Evolutionary conservation across 2,113 vertebrate species (phyloP).

Genomic region (Centropristis striata): DNA sequence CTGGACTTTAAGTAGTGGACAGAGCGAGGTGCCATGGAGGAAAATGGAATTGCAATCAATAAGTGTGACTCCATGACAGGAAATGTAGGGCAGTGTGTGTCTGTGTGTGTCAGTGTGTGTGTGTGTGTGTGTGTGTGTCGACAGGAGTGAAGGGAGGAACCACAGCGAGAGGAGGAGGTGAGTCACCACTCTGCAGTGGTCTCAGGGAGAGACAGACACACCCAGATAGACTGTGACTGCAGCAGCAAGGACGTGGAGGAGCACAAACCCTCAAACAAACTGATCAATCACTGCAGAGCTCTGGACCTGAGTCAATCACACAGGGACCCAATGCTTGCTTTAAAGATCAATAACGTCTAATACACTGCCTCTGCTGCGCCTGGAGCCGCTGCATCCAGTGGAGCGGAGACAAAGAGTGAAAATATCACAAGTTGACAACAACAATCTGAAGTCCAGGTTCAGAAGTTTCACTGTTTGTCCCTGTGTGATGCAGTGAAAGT

Average conservation of each 20-base stretch:
- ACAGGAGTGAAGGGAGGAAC: conserved; percentile 51
- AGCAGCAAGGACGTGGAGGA: not conserved
- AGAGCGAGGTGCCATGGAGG: conserved; percentile 9
- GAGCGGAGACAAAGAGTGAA: not conserved
- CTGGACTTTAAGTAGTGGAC: conserved; percentile 24
- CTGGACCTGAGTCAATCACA: conserved; percentile 9
- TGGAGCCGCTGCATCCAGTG: not conserved
- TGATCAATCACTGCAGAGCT: conserved; percentile 23
- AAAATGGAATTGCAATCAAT: conserved; percentile 36
- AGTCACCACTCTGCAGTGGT: conserved; percentile 69
- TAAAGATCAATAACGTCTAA: conserved; percentile 40
- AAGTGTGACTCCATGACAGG: conserved; percentile 8
- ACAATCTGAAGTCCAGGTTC: not conserved
- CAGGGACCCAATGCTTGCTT: conserved; percentile 13
- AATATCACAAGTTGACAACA: not conserved
- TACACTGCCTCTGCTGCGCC: not conserved
- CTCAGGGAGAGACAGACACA: conserved; percentile 27
- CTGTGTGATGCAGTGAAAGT: too few relatives aligned
- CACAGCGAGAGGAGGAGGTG: conserved; percentile 69
- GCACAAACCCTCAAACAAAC: conserved; percentile 42
- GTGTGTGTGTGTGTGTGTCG: conserved; percentile 14
- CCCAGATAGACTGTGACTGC: conserved; percentile 13
- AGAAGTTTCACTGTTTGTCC: not conserved
- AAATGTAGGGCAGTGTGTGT: conserved; percentile 41
- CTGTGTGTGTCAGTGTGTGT: too few relatives aligned